A percentile compares a stretch with the other conserved stretches of the same genome.
Evolutionary conservation across 1,140 invertebrate species (phyloP).

Genomic region (Lamellibrachia luymesi): DNA sequence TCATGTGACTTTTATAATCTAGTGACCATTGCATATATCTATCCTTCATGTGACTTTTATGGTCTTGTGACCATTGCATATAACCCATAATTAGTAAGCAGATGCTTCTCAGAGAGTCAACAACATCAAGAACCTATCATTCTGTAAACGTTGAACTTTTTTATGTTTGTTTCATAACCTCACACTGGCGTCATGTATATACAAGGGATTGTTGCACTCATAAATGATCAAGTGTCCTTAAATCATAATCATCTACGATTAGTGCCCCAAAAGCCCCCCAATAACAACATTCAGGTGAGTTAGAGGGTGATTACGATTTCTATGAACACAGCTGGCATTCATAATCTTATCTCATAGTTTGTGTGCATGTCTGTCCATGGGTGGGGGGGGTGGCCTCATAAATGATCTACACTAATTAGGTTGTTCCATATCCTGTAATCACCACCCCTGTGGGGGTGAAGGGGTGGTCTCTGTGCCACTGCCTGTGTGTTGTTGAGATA

Average conservation of each 20-base stretch:
- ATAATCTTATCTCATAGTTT: not conserved
- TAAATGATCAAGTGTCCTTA: not conserved
- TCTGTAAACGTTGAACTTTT: too few relatives aligned
- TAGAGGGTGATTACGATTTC: not conserved
- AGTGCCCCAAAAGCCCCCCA: not conserved
- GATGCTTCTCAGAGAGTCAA: too few relatives aligned
- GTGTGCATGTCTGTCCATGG: not conserved
- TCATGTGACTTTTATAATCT: too few relatives aligned
- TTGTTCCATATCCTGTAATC: not conserved
- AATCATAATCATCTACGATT: not conserved
- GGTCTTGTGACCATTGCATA: too few relatives aligned
- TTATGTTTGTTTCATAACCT: not conserved
- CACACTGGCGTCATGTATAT: not conserved
- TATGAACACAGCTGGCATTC: not conserved
- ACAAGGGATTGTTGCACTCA: not conserved
- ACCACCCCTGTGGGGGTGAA: not conserved
- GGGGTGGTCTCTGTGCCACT: not conserved
- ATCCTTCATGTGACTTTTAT: too few relatives aligned
- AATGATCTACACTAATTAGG: constrained; percentile 5
- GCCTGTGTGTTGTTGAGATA: not conserved
- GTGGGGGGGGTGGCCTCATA: not conserved
- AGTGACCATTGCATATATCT: too few relatives aligned
- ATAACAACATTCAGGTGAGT: not conserved
- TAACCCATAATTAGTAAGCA: too few relatives aligned
- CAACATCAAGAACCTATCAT: too few relatives aligned